phyloP scores from a whole-genome alignment of 2,797 vertebrate genomes.

The Malacoraja senta region DNA sequence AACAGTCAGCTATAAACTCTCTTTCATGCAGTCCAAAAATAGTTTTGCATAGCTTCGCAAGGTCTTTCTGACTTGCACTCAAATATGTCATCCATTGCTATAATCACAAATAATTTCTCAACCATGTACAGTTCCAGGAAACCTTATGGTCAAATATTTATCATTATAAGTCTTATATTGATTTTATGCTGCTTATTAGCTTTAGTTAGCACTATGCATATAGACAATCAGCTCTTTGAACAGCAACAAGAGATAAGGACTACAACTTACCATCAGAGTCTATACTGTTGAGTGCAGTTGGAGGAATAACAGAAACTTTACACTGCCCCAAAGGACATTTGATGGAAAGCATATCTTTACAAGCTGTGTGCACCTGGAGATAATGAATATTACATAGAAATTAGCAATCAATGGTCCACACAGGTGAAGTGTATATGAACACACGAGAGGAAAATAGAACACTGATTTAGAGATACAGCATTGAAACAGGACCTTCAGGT shows the following conservation, averaged over 20 bases:
- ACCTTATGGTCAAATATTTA: background rate
- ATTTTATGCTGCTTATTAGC: background rate
- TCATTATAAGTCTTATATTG: background rate
- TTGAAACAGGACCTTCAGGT: too few species aligned
- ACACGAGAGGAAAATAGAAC: background rate
- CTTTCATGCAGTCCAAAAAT: background rate
- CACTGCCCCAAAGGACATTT: conserved; percentile 89
- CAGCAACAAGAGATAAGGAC: background rate
- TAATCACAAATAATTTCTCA: background rate
- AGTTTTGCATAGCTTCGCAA: background rate
- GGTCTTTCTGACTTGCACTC: background rate
- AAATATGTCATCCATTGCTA: background rate
- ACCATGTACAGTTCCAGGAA: background rate
- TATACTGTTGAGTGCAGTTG: conserved; percentile 91
- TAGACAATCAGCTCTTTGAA: background rate
- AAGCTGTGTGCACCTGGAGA: conserved; percentile 78
- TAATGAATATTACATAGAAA: conserved; percentile 31
- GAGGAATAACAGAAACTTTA: conserved; percentile 92
- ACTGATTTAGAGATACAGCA: too few species aligned
- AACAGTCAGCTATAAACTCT: background rate
- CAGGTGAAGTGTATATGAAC: background rate
- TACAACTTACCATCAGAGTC: conserved; percentile 82
- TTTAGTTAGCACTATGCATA: background rate
- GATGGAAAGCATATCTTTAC: conserved; percentile 76
- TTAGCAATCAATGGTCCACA: background rate